Evolutionary conservation across 2,113 vertebrate species (phyloP).

Genomic region (Platysteira castanea): DNA sequence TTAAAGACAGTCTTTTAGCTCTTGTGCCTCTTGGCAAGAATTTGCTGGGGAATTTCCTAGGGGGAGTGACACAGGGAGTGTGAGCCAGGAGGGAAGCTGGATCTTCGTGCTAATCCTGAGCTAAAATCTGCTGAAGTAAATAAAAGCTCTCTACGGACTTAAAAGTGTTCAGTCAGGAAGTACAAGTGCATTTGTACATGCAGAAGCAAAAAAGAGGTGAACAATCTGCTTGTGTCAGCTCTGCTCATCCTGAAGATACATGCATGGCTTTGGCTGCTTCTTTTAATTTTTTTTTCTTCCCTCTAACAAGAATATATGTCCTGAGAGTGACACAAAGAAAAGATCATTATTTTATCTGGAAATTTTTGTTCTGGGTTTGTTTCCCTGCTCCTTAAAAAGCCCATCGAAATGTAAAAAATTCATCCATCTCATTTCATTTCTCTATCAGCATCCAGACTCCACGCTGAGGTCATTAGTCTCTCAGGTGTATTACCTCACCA

Average conservation of each 20-base stretch:
- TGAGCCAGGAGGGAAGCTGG: background rate
- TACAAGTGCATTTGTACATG: background rate
- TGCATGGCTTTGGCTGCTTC: background rate
- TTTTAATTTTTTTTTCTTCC: background rate
- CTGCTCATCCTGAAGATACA: background rate
- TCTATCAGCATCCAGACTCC: background rate
- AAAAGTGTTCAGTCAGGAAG: background rate
- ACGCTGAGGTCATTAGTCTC: background rate
- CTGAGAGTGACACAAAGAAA: background rate
- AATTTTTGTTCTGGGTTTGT: background rate
- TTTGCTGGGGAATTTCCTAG: background rate
- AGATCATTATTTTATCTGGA: background rate
- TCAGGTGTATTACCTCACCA: conserved; percentile 51
- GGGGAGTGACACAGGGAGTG: background rate
- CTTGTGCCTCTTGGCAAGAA: background rate
- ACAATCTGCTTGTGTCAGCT: conserved; percentile 18
- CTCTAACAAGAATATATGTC: background rate
- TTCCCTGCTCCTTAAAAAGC: background rate
- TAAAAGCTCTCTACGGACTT: background rate
- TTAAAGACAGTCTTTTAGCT: background rate
- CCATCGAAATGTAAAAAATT: background rate
- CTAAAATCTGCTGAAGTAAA: background rate
- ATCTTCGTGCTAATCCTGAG: background rate
- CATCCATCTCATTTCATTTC: background rate
- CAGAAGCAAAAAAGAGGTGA: background rate